Evolutionary conservation across 2,113 vertebrate species (phyloP), one percentile per base, ranked within the genome.

Genomic region (Heliornis fulica): DNA sequence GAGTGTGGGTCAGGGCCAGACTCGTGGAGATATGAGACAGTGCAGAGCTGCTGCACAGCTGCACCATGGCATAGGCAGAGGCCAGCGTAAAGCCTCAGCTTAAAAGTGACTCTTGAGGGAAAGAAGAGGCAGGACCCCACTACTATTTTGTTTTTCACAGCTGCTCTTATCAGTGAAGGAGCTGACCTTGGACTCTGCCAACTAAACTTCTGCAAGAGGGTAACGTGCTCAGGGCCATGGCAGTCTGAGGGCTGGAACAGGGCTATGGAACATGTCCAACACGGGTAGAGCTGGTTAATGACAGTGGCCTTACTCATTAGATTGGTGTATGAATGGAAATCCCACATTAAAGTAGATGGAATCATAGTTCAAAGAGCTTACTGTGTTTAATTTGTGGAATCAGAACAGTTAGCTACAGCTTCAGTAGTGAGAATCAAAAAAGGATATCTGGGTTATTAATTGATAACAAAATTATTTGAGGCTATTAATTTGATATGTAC

Each of bases 11-110:
- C 74, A 61, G 15, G 41, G 29, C n/a, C 34, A 63, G 13, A 3
- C 32, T 15, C 0, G 0, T 0, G 4, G 64, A 78, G 45, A n/a
- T 6, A 21, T 0, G 0, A 77, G 63, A 26, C 0, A 3, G 11
- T 40, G 43, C 1, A 5, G 41, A 59, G 51, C 70, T 38, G 65
- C 80, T 77, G 50, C 48, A 26, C 4, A 1, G 59, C 59, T 50
- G 32, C 69, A 20, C 36, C 10, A 48, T 2, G 32, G 53, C 53
- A 36, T 40, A 66, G n/a, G 28, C 8, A 23, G 40, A 9, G 60
- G 21, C 36, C 10, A 9, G 56, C 0, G 0, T 43, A 61, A 71
- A 70, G 56, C 23, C 31, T 20, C 18, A 5, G n/a, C 11, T 60
- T 72, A 11, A n/a, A 79, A 54, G 40, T 3, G 23, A 16, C n/a